A percentile compares a stretch with the other conserved stretches of the same genome.
Evolutionary conservation across 2,888 invertebrate genomes (phyloP).

Genomic region (Apamea epomidion): DNA sequence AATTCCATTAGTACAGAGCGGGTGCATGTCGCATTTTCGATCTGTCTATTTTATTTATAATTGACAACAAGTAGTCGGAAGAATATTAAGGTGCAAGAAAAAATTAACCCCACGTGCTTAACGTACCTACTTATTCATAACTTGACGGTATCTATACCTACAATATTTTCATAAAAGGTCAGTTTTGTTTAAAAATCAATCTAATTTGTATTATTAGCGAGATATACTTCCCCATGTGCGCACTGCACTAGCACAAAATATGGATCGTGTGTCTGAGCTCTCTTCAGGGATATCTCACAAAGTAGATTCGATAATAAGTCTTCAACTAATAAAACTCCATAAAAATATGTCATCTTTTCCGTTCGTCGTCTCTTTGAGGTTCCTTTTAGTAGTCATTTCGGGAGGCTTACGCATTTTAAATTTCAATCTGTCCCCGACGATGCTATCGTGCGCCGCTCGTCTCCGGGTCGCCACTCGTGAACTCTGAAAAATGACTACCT

Average conservation of each 20-base stretch:
- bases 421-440: constrained; percentile 78
- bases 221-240: not conserved
- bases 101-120: not conserved
- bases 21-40: not conserved
- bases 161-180: not conserved
- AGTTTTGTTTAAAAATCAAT: not conserved
- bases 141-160: not conserved
- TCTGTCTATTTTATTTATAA: too few species aligned
- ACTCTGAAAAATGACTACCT: constrained; percentile 81
- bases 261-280: constrained; percentile 10
- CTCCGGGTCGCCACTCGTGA: constrained; percentile 73
- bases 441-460: constrained; percentile 75
- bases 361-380: constrained; percentile 69
- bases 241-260: constrained; percentile 15
- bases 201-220: not conserved
- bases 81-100: not conserved
- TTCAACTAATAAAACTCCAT: constrained; percentile 58
- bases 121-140: not conserved
- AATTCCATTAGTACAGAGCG: not conserved
- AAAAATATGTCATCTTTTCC: constrained; percentile 69
- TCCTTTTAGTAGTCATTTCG: constrained; percentile 73
- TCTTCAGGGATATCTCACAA: constrained; percentile 12
- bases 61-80: not conserved
- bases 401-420: constrained; percentile 79
- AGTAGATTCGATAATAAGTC: constrained; percentile 61